These are phyloP conservation scores for Myotis yumanensis DNA, from an alignment of 2,113 vertebrate species.

Conservation along the genomic window DNA sequence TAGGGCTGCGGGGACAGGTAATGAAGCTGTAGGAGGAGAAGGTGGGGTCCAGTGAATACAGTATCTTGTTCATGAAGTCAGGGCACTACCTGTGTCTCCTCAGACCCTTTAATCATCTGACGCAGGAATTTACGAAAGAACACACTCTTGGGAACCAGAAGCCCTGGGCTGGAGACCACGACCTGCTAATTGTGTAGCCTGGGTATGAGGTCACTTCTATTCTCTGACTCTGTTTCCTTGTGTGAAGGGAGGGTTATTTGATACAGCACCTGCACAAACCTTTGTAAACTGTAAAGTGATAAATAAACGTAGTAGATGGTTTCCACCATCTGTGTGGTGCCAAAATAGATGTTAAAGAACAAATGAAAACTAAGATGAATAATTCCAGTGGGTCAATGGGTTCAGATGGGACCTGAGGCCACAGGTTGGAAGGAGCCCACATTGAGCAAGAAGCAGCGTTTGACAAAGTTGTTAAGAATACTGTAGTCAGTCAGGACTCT, in stretches of 20 bases:
- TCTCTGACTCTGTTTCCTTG: constrained; percentile 13
- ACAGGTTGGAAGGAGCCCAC: background rate
- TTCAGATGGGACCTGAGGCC: background rate
- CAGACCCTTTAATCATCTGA: background rate
- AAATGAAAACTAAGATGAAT: background rate
- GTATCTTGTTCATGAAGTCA: background rate
- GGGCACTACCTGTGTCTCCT: background rate
- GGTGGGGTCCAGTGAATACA: background rate
- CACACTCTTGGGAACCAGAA: background rate
- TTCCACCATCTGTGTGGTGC: background rate
- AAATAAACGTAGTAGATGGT: background rate
- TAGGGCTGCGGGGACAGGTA: background rate
- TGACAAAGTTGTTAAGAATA: background rate
- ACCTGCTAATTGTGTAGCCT: background rate
- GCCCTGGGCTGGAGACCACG: background rate
- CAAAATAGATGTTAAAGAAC: background rate
- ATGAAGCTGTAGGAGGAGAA: background rate
- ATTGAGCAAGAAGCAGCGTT: background rate
- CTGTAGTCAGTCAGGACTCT: background rate
- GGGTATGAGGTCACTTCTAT: background rate
- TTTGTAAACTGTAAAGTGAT: background rate
- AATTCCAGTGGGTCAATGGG: background rate
- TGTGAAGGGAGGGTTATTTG: background rate
- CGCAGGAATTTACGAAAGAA: background rate
- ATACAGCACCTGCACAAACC: background rate